Percentiles rank a stretch among this genome's conserved stretches.
Conservation (phyloP, 2,888 invertebrate genomes). For the Augochlorella aurata region DNA sequence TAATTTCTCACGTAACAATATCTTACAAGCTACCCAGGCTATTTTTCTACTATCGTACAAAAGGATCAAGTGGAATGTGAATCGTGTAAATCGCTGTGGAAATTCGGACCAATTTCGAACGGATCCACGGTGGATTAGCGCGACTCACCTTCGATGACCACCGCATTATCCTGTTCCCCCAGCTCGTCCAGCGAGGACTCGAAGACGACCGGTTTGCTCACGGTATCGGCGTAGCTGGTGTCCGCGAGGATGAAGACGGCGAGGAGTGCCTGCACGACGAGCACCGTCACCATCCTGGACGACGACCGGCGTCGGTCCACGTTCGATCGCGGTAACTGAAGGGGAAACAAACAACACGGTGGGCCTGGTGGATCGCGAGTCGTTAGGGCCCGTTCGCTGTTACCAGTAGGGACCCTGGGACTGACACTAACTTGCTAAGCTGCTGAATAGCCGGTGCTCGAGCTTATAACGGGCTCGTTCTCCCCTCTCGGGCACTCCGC, state of each 20-base stretch:
- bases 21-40: too few relatives aligned
- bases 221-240: conserved; percentile 7
- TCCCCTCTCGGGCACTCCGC: conserved; percentile 81
- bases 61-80: background rate
- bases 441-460: conserved; percentile 82
- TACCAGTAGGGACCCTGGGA: conserved; percentile 56
- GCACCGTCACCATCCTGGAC: conserved; percentile 51
- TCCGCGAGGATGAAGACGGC: conserved; percentile 18
- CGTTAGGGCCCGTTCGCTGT: conserved; percentile 47
- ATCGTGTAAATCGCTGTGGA: background rate
- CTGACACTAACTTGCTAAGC: conserved; percentile 83
- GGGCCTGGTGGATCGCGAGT: conserved; percentile 29
- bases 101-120: background rate
- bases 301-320: conserved; percentile 32
- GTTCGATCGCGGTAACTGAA: conserved; percentile 7
- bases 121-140: background rate
- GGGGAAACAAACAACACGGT: conserved; percentile 5
- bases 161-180: conserved; percentile 60
- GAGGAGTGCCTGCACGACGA: conserved; percentile 34
- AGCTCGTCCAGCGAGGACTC: conserved; percentile 23
- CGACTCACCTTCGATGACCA: conserved; percentile 73
- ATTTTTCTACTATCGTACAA: too few relatives aligned
- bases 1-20: background rate
- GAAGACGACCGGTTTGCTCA: conserved; percentile 24
- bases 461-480: conserved; percentile 84